Percentiles rank a stretch among this genome's conserved stretches.
Conservation (phyloP, 2,888 invertebrate species). For the Plagodis dolabraria region DNA sequence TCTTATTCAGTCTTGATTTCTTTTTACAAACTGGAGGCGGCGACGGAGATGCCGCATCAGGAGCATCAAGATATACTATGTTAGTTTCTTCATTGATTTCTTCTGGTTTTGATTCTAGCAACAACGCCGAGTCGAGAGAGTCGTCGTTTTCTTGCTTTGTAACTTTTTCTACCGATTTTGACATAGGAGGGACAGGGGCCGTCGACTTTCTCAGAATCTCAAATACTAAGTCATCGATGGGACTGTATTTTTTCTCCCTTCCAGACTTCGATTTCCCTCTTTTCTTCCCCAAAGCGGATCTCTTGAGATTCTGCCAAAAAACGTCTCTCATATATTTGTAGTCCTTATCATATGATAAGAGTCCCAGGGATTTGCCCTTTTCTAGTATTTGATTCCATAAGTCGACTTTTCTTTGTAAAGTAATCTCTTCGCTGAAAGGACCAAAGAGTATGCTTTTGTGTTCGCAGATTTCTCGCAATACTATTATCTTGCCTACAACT, state of each 20-base stretch:
- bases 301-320: slow-evolving; percentile 35
- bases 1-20: slow-evolving; percentile 5
- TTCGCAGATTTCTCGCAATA: slow-evolving; percentile 32
- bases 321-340: slow-evolving; percentile 35
- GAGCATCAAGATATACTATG: slow-evolving; percentile 15
- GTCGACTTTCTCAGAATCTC: slow-evolving; percentile 29
- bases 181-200: slow-evolving; percentile 10
- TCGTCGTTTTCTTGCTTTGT: slow-evolving; percentile 18
- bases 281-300: slow-evolving; percentile 22
- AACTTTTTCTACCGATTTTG: slow-evolving; percentile 3
- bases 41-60: slow-evolving; percentile 7
- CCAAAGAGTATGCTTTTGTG: slow-evolving; percentile 31
- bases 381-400: slow-evolving; percentile 27
- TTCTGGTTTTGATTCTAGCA: slow-evolving; percentile 4
- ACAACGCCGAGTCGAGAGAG: slow-evolving; percentile 4
- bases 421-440: slow-evolving; percentile 19
- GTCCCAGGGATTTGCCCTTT: slow-evolving; percentile 31
- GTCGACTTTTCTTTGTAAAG: slow-evolving; percentile 24
- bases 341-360: slow-evolving; percentile 22
- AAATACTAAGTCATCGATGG: slow-evolving; percentile 28
- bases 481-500: slow-evolving; percentile 28
- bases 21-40: slow-evolving; percentile 11
- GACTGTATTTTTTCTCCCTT: slow-evolving; percentile 18
- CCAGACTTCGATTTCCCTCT: background rate
- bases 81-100: slow-evolving; percentile 12